A percentile compares a stretch with the other conserved stretches of the same genome.
Conservation (phyloP, 2,113 vertebrate genomes). For the Cyprinodon variegatus region DNA sequence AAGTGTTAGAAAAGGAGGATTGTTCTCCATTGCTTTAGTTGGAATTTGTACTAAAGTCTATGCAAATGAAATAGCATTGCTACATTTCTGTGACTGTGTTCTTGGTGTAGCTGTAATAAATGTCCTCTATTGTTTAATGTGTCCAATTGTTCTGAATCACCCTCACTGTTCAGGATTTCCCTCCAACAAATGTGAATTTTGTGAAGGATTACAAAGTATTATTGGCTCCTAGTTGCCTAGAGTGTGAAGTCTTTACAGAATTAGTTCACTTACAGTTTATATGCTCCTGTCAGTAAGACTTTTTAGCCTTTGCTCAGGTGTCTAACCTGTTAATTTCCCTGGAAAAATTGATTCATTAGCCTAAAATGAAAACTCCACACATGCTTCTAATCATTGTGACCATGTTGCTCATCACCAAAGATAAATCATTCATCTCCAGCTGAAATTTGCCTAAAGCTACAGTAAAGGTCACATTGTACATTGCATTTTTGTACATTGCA, state of each 20-base stretch:
- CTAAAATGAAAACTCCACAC: too few relatives aligned
- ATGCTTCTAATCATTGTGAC: too few relatives aligned
- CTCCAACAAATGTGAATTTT: conserved; percentile 29
- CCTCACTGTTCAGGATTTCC: conserved; percentile 40
- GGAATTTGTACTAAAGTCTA: conserved; percentile 35
- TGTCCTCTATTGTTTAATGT: conserved; percentile 59
- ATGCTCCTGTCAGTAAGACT: too few relatives aligned
- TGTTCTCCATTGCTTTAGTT: conserved; percentile 27
- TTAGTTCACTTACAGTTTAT: background rate
- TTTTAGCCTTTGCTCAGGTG: background rate
- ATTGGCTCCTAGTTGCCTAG: background rate
- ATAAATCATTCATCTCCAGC: too few relatives aligned
- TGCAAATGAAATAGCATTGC: conserved; percentile 39
- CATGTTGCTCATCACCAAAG: too few relatives aligned
- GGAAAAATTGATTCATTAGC: too few relatives aligned
- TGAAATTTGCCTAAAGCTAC: too few relatives aligned
- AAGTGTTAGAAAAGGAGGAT: conserved; percentile 12
- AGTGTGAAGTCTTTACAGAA: background rate
- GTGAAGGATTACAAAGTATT: background rate
- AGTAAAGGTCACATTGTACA: too few relatives aligned
- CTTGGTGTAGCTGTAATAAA: conserved; percentile 56
- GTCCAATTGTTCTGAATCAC: conserved; percentile 35
- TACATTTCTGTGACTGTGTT: conserved; percentile 48
- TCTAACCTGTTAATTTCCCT: too few relatives aligned
- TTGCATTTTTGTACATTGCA: too few relatives aligned